A percentile compares a stretch with the other conserved stretches of the same genome.
Evolutionary conservation across 1,140 invertebrate genomes (phyloP).

Genomic region (Brachionus rotundiformis): DNA sequence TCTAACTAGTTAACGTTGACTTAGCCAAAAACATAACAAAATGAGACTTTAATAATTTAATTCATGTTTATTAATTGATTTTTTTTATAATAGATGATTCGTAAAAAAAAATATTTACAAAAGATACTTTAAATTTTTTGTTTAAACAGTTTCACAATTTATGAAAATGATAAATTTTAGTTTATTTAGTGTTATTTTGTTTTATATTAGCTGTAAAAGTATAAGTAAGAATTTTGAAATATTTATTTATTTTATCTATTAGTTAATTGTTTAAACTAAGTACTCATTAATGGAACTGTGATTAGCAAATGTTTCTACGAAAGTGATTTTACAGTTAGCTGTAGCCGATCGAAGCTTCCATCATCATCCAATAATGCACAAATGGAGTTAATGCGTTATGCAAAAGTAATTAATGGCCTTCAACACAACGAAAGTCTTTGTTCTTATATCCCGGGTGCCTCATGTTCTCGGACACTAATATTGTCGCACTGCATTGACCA

Average conservation of each 20-base stretch:
- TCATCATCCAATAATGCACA: background rate
- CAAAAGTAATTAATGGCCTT: slow-evolving; percentile 45
- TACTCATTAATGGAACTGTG: background rate
- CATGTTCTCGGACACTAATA: slow-evolving; percentile 2
- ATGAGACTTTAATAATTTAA: no score
- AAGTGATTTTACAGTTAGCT: slow-evolving; percentile 43
- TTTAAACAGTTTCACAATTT: background rate
- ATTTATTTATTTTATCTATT: background rate
- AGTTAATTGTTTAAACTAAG: background rate
- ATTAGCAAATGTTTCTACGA: slow-evolving; percentile 44
- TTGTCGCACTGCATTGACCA: slow-evolving; percentile 32
- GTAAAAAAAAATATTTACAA: background rate
- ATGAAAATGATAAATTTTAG: background rate
- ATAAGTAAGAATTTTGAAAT: background rate
- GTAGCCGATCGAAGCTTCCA: slow-evolving; percentile 34
- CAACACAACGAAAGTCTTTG: slow-evolving; percentile 50
- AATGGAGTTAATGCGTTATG: slow-evolving; percentile 41
- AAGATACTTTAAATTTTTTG: background rate
- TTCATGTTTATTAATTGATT: no score
- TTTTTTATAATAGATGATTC: background rate
- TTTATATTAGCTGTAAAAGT: background rate
- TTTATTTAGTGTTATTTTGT: background rate
- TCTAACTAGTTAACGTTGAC: no score
- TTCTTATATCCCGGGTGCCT: slow-evolving; percentile 23
- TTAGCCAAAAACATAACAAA: no score